Evolutionary conservation across 2,888 invertebrate genomes (phyloP), one percentile per base, ranked within the genome.

Genomic region (Morpho deidamia): DNA sequence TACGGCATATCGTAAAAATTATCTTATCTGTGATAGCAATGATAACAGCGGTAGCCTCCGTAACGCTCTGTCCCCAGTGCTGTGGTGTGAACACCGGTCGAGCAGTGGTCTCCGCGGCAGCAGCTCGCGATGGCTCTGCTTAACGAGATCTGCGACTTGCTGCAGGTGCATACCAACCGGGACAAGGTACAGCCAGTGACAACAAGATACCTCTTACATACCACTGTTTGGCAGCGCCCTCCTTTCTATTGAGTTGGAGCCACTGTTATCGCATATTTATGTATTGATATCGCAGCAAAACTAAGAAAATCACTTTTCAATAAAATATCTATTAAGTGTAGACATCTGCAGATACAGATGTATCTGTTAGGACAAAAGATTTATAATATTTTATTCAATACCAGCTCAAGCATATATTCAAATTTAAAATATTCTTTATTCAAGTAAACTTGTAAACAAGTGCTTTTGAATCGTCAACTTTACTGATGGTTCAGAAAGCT

Each of bases 101-200:
- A 7, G 12, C 44, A 11, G 12, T 2, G 5, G 2, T 23, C 23
- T 23, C 5, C 4, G 32, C 8, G 11, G 9, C 11, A 9, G 34
- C 9, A 10, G 10, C 32, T 9, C 39, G 23, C 7, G 43, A 84
- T 82, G 79, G 76, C 75, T 49, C 65, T 72, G 8, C 72, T 84
- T 2, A 71, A 84, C 64, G 92, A 91, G 75, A 81, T 93, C 61
- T 92, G 92, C 74, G 91, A 92, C 62, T 90, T 95, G 69, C 80
- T 96, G 64, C 94, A 95, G 62, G 92, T 92, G 1, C 95, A 96
- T 71, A 92, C 92, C 58, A 96, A 96, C 38, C 91, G 96, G 65
- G 96, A 96, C 88, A 96, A 96, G 91, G 94, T 93, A 83, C 44
- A 35, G 8, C 2, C 12, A n/a, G 9, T 9, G 10, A 23, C 23